These are phyloP conservation scores for Poeciliopsis prolifica DNA, from an alignment of 2,113 vertebrate genomes.

Conservation along the genomic window DNA sequence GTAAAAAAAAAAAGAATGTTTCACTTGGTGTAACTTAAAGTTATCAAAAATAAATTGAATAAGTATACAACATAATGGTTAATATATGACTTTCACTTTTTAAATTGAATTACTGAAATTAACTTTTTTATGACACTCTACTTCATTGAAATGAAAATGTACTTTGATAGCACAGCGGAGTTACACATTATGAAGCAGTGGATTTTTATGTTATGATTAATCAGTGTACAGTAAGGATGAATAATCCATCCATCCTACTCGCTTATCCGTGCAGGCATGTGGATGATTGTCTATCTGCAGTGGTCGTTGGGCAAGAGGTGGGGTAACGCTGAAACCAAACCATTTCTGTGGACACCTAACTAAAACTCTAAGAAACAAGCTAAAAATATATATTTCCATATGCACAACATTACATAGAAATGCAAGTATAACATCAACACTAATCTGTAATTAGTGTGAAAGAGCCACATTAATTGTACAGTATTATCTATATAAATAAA, in stretches of 20 bases:
- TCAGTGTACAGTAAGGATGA: not conserved
- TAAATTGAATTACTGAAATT: not conserved
- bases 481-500: not conserved
- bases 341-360: not conserved
- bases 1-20: not conserved
- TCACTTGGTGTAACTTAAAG: not conserved
- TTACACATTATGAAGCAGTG: not conserved
- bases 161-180: not conserved
- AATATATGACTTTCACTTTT: not conserved
- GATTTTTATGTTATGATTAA: not conserved
- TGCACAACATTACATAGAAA: not conserved
- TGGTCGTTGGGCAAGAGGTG: not conserved
- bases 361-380: not conserved
- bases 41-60: not conserved
- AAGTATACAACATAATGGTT: not conserved
- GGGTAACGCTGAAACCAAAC: too few species aligned
- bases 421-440: not conserved
- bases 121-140: not conserved
- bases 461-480: not conserved
- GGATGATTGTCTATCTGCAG: not conserved
- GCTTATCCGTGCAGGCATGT: not conserved
- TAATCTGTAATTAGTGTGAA: not conserved
- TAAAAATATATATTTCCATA: not conserved
- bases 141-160: too few species aligned
- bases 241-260: not conserved